Conservation (phyloP, 2,113 vertebrate genomes). For the Prochilodus magdalenae region DNA sequence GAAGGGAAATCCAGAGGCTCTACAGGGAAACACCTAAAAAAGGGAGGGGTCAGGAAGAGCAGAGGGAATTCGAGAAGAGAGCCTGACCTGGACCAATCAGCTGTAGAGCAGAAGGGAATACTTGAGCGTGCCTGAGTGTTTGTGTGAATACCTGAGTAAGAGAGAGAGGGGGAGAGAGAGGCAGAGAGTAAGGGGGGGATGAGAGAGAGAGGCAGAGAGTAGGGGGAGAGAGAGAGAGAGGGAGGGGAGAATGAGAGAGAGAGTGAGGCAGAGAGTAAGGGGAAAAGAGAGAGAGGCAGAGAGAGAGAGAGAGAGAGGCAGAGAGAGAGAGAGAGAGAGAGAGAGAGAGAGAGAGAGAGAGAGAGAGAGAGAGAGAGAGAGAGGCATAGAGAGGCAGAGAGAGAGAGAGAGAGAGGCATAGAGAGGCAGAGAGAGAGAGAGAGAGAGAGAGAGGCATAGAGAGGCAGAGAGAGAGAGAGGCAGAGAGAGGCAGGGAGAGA, state of each 20-base stretch:
- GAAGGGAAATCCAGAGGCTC: constrained; percentile 74
- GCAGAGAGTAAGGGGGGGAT: neutral
- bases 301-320: neutral
- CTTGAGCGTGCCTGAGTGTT: neutral
- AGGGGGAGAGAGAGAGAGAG: neutral
- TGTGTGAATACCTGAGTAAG: neutral
- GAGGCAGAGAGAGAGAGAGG: neutral
- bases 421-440: neutral
- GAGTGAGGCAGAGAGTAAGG: neutral
- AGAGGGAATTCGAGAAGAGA: constrained; percentile 39
- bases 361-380: neutral
- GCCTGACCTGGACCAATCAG: constrained; percentile 69
- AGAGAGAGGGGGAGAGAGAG: neutral
- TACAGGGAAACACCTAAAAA: constrained; percentile 77
- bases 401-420: neutral
- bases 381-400: too few species aligned
- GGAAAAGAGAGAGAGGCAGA: too few species aligned
- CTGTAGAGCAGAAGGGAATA: constrained; percentile 56
- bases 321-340: neutral
- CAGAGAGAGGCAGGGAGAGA: neutral
- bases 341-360: constrained; percentile 1
- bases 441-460: neutral
- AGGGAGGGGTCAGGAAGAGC: constrained; percentile 13
- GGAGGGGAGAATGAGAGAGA: too few species aligned
- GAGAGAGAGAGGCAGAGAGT: too few species aligned